Evolutionary conservation across 2,888 invertebrate species (phyloP), one percentile per base, ranked within the genome.

Genomic region (Nysson spinosus): DNA sequence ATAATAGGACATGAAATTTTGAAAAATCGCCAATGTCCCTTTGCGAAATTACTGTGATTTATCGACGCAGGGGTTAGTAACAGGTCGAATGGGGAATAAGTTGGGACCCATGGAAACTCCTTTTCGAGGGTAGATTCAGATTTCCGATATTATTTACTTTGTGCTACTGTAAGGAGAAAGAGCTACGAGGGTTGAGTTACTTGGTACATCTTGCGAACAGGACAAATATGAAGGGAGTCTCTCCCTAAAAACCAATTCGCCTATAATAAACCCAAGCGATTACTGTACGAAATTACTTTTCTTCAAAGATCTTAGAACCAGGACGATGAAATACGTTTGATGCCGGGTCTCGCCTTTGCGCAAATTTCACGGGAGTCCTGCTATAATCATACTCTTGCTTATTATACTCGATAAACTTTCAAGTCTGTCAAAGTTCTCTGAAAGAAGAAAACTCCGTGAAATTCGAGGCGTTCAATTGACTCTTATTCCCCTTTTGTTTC

Each of bases 111-210:
- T 47, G 22, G 42, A 47, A 40, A 20, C 49, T 54, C 12, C 37
- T 50, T n/a, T n/a, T 54, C 50, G 52, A 62, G 74, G 72, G 73
- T 70, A 66, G 78, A 74, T 72, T 65, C 68, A 67, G 65, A 74
- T 78, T 69, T 72, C 55, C 65, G 69, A 74, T 74, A 72, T 78
- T 76, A 78, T 78, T 78, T 77, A 74, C 74, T 65, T 57, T 70
- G 55, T 57, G 37, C 63, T 34, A 44, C 49, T 49, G 11, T 26
- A 30, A 14, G 32, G 32, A 46, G 35, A 30, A 39, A 20, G 11
- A 39, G 19, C 20, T 9, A 4, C 4, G 35, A 4, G 35, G 26
- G 11, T 16, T 22, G 26, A 12, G 46, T 20, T 3, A 14, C 32
- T 9, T 20, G 39, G 32, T 37, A 32, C 46, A 24, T 39, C 37